A percentile compares a stretch with the other conserved stretches of the same genome.
These are phyloP conservation scores for Embidobia sp. DNA, from an alignment of 2,888 invertebrate species.

Conservation along the genomic window DNA sequence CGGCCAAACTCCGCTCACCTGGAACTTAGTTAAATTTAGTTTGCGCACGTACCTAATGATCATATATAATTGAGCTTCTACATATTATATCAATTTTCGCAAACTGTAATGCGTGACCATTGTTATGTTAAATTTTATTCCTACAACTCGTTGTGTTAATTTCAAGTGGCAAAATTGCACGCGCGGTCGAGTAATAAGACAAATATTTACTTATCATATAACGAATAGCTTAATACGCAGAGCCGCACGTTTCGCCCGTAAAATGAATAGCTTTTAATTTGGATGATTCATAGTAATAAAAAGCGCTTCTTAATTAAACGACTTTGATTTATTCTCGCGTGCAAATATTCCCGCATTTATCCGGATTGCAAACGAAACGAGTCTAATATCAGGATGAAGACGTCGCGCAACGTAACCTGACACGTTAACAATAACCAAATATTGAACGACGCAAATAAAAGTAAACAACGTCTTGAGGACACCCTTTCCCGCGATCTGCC, in stretches of 20 bases:
- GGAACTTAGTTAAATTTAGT: slow-evolving; percentile 54
- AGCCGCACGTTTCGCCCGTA: background rate
- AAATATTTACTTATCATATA: slow-evolving; percentile 35
- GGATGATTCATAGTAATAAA: background rate
- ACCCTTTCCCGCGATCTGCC: background rate
- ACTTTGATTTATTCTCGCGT: no score
- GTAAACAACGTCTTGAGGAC: background rate
- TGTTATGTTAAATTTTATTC: slow-evolving; percentile 52
- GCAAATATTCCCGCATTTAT: no score
- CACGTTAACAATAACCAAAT: background rate
- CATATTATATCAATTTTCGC: slow-evolving; percentile 52
- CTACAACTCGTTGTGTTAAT: slow-evolving; percentile 47
- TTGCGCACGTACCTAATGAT: slow-evolving; percentile 52
- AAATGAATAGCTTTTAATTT: background rate
- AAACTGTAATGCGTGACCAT: slow-evolving; percentile 49
- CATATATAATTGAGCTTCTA: slow-evolving; percentile 55
- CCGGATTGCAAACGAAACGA: no score
- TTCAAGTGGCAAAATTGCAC: slow-evolving; percentile 19
- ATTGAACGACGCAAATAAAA: slow-evolving; percentile 9
- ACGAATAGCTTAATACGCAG: slow-evolving; percentile 16
- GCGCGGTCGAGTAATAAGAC: slow-evolving; percentile 30
- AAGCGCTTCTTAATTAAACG: background rate
- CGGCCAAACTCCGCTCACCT: slow-evolving; percentile 47
- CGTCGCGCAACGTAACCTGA: no score
- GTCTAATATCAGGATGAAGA: no score